Percentiles rank a stretch among this genome's conserved stretches.
Evolutionary conservation across 2,113 vertebrate species (phyloP).

Genomic region (Oncorhynchus clarkii): DNA sequence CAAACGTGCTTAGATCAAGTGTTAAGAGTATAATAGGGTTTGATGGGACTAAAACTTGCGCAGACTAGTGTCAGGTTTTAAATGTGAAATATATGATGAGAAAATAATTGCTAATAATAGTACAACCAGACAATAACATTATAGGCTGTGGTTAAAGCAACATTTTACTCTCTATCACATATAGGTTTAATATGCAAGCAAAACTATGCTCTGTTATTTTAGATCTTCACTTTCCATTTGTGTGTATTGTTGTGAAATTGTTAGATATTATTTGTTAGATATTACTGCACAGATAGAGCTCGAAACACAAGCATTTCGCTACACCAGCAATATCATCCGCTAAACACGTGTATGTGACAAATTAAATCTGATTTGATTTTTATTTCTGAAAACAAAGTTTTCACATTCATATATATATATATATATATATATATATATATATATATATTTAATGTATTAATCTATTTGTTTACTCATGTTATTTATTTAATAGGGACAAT

Average conservation of each 20-base stretch:
- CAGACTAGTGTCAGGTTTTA: neutral
- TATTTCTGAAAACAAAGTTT: neutral
- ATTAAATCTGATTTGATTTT: too few species aligned
- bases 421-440: neutral
- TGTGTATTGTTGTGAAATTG: too few species aligned
- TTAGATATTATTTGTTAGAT: too few species aligned
- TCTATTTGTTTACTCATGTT: neutral
- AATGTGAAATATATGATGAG: neutral
- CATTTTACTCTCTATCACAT: neutral
- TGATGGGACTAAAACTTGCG: neutral
- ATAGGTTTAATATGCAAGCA: neutral
- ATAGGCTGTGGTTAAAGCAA: neutral
- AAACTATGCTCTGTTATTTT: neutral
- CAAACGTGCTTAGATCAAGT: conserved; percentile 42
- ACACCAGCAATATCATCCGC: too few species aligned
- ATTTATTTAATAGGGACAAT: neutral
- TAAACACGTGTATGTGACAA: too few species aligned
- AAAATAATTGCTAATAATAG: neutral
- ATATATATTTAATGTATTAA: neutral
- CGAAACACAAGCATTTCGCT: too few species aligned
- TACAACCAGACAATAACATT: neutral
- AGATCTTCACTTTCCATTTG: too few species aligned
- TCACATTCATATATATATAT: neutral
- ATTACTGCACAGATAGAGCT: too few species aligned
- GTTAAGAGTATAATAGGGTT: conserved; percentile 18